These are phyloP conservation scores for Drosophila mulleri DNA, from an alignment of 2,888 invertebrate genomes.

Conservation along the genomic window DNA sequence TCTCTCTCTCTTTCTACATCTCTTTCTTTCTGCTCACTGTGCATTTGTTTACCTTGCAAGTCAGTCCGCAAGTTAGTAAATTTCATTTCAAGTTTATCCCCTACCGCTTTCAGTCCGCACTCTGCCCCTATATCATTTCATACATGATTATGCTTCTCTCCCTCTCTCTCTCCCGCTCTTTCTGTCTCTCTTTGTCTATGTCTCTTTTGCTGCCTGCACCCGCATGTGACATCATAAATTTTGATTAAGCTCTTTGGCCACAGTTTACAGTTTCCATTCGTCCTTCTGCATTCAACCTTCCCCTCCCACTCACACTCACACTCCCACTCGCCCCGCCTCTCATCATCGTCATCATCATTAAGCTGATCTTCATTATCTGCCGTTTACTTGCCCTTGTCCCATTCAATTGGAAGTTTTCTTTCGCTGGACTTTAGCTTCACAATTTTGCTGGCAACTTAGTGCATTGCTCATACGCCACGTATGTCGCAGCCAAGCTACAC, in stretches of 20 bases:
- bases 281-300: constrained; percentile 27
- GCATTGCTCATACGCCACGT: constrained; percentile 33
- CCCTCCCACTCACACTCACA: background rate
- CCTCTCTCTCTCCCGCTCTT: background rate
- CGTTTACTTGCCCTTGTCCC: constrained; percentile 38
- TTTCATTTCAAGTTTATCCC: constrained; percentile 52
- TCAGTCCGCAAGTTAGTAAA: constrained; percentile 55
- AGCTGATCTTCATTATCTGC: constrained; percentile 23
- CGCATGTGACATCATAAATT: constrained; percentile 74
- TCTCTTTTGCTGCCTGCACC: constrained; percentile 23
- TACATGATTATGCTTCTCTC: background rate
- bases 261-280: constrained; percentile 69
- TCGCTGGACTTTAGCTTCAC: constrained; percentile 27
- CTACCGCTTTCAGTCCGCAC: background rate
- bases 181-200: background rate
- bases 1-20: background rate
- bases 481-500: constrained; percentile 10
- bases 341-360: constrained; percentile 2
- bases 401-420: constrained; percentile 40
- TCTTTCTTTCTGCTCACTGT: background rate
- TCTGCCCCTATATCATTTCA: constrained; percentile 16
- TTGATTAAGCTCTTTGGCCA: constrained; percentile 75
- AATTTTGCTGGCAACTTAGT: constrained; percentile 54
- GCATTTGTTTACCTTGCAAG: constrained; percentile 59
- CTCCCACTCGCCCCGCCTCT: background rate